These are phyloP conservation scores for Telmatochromis sp. DNA, from an alignment of 2,113 vertebrate species.

Conservation along the genomic window DNA sequence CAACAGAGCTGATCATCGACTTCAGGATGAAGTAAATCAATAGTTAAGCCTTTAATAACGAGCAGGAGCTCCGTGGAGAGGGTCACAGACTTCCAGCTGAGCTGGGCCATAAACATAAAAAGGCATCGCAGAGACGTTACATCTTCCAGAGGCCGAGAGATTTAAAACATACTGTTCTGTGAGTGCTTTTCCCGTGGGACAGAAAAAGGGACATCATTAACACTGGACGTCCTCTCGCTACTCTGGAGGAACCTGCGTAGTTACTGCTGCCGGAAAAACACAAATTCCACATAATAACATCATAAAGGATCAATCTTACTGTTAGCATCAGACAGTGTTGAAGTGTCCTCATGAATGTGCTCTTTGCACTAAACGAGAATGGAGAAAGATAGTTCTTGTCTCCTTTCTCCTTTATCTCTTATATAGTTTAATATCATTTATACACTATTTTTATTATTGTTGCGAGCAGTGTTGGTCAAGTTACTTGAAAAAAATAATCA, in stretches of 20 bases:
- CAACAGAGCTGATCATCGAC: background rate
- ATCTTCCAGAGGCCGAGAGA: background rate
- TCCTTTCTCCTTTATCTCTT: background rate
- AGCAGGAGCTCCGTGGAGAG: background rate
- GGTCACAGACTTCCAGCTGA: background rate
- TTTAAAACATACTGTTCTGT: background rate
- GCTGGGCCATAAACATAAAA: background rate
- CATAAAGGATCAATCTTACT: background rate
- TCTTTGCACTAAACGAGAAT: background rate
- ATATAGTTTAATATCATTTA: background rate
- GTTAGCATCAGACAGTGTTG: background rate
- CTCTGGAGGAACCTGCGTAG: background rate
- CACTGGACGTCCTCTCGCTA: background rate
- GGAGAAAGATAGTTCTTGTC: background rate
- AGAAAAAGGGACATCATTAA: background rate
- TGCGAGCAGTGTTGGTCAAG: background rate
- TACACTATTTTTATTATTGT: background rate
- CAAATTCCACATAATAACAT: background rate
- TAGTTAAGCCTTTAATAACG: background rate
- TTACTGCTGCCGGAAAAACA: rapidly evolving
- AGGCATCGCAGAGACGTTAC: background rate
- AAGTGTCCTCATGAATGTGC: background rate
- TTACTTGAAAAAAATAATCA: no score
- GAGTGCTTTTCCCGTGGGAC: background rate
- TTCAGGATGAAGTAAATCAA: background rate